phyloP scores from a whole-genome alignment of 2,797 vertebrate species.

The Onychomys arenicola region DNA sequence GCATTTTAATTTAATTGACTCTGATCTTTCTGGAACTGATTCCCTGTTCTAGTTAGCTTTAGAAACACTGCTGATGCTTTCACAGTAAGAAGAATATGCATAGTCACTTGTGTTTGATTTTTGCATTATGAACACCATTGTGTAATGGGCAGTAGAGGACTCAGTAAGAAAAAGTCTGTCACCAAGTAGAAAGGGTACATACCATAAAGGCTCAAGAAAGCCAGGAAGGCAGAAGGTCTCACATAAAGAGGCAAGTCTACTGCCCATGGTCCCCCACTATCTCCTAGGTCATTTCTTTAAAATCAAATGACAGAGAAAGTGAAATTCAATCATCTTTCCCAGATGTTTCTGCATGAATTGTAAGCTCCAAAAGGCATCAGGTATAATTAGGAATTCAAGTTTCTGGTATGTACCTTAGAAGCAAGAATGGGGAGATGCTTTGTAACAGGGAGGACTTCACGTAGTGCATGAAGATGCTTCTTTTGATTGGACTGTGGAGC shows the following conservation, averaged over 20 bases:
- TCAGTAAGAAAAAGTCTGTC: background rate
- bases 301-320: background rate
- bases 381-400: accelerated
- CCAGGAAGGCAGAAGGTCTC: background rate
- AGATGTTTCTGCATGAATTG: background rate
- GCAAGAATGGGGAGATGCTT: background rate
- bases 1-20: background rate
- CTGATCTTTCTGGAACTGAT: background rate
- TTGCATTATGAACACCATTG: background rate
- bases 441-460: background rate
- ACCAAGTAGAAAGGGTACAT: background rate
- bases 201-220: background rate
- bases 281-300: background rate
- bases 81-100: background rate
- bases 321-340: background rate
- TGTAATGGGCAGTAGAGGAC: background rate
- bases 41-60: background rate
- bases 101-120: background rate
- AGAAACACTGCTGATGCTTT: background rate
- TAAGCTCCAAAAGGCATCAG: background rate
- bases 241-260: background rate
- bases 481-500: background rate
- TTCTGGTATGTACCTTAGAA: background rate
- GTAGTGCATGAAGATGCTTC: accelerated
- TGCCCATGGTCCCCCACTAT: background rate